Conservation (phyloP, 1,140 invertebrate species). For the Drosophila orosa region DNA sequence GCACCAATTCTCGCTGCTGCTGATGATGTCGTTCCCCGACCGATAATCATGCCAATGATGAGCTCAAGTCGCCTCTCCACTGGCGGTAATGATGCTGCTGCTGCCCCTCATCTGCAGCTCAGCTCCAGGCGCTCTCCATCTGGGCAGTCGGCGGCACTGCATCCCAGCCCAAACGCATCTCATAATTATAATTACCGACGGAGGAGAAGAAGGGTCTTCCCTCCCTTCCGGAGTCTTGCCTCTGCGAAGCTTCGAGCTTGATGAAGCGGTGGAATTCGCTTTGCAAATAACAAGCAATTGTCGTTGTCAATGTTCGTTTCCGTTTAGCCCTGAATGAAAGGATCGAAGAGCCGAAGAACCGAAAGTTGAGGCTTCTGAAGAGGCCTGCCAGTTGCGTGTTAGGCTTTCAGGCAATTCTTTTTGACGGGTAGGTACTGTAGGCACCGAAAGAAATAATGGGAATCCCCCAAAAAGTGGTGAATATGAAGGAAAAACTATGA, state of each 20-base stretch:
- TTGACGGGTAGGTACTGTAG: neutral
- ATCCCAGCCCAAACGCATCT: slow-evolving; percentile 47
- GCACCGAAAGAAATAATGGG: neutral
- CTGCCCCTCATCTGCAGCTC: slow-evolving; percentile 16
- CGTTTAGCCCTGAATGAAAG: slow-evolving; percentile 51
- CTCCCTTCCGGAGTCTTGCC: slow-evolving; percentile 5
- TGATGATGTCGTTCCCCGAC: slow-evolving; percentile 73
- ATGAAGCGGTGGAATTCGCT: slow-evolving; percentile 75
- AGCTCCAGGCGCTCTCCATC: slow-evolving; percentile 30
- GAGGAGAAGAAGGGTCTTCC: slow-evolving; percentile 32
- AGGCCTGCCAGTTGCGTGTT: slow-evolving; percentile 44
- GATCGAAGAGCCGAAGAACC: slow-evolving; percentile 1
- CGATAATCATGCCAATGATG: slow-evolving; percentile 80
- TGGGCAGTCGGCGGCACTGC: slow-evolving; percentile 1
- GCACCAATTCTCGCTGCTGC: slow-evolving; percentile 66
- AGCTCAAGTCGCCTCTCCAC: slow-evolving; percentile 54
- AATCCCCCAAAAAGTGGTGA: neutral
- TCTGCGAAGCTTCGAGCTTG: slow-evolving; percentile 41
- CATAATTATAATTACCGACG: slow-evolving; percentile 76
- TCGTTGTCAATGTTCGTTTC: slow-evolving; percentile 83
- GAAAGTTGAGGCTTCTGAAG: slow-evolving; percentile 13
- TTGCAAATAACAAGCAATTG: slow-evolving; percentile 83
- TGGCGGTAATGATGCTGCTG: slow-evolving; percentile 70
- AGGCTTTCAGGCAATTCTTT: slow-evolving; percentile 36
- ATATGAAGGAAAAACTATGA: neutral